Percentiles rank a stretch among this genome's conserved stretches.
Conservation (phyloP, 2,888 invertebrate species). For the Heteromyza rotundicornis region DNA sequence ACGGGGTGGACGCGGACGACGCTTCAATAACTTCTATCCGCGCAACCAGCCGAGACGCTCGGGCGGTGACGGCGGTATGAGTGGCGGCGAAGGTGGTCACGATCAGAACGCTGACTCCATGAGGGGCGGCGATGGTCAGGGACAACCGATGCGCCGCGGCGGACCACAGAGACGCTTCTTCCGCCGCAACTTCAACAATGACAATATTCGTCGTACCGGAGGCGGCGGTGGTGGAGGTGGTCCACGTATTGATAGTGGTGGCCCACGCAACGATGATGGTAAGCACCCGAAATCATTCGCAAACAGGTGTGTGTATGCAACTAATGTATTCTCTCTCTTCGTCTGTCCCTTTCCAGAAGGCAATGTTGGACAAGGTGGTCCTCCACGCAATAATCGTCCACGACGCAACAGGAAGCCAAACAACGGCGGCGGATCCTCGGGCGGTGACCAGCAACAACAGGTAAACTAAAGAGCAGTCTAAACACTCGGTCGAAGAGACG, state of each 20-base stretch:
- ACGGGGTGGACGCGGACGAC: constrained; percentile 39
- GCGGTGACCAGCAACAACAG: constrained; percentile 60
- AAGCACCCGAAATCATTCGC: neutral
- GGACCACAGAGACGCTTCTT: constrained; percentile 70
- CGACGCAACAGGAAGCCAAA: constrained; percentile 59
- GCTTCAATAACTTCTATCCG: constrained; percentile 55
- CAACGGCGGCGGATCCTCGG: constrained; percentile 44
- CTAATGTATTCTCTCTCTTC: neutral
- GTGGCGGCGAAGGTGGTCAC: constrained; percentile 47
- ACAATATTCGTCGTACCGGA: constrained; percentile 52
- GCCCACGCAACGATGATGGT: constrained; percentile 49
- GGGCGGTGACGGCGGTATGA: constrained; percentile 51
- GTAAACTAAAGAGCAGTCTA: constrained; percentile 55
- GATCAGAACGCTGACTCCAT: constrained; percentile 64
- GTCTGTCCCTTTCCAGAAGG: constrained; percentile 22
- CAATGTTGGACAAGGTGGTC: constrained; percentile 60
- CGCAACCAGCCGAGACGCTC: constrained; percentile 50
- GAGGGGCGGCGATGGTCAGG: constrained; percentile 56
- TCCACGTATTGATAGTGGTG: constrained; percentile 40
- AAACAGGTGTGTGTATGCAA: neutral
- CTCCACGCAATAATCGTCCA: constrained; percentile 63
- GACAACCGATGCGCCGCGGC: constrained; percentile 65
- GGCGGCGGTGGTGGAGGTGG: constrained; percentile 41
- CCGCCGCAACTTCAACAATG: constrained; percentile 71
- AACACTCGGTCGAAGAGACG: neutral